Evolutionary conservation across 2,888 invertebrate species (phyloP).

Genomic region (Cosmia trapezina): DNA sequence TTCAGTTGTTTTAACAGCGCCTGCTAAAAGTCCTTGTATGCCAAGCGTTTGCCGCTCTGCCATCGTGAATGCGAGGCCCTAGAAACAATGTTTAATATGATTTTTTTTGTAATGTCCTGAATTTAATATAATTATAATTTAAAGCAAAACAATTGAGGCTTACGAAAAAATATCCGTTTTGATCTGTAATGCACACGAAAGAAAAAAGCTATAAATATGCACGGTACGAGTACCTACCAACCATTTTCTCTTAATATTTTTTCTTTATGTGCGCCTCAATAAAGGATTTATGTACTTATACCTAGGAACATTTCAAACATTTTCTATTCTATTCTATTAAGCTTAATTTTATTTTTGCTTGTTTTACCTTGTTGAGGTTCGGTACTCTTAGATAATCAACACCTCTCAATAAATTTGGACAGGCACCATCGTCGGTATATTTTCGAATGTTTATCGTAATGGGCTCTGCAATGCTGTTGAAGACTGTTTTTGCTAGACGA

Average conservation of each 20-base stretch:
- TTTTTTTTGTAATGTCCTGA: neutral
- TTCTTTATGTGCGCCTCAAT: neutral
- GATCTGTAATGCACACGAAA: neutral
- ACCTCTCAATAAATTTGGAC: constrained; percentile 94
- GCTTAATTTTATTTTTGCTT: neutral
- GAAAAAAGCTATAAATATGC: neutral
- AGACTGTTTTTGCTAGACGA: constrained; percentile 11
- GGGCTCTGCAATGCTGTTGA: neutral
- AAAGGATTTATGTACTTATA: too few species aligned
- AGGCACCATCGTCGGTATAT: constrained; percentile 76
- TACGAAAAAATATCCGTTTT: neutral
- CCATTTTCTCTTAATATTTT: neutral
- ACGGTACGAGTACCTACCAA: too few species aligned
- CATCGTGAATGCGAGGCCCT: constrained; percentile 98
- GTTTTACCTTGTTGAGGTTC: constrained; percentile 93
- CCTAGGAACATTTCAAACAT: neutral
- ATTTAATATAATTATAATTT: neutral
- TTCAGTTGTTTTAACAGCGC: constrained; percentile 95
- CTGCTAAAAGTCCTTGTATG: constrained; percentile 97
- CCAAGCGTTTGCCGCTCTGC: constrained; percentile 97
- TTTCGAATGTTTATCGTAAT: constrained; percentile 8
- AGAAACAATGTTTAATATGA: constrained; percentile 48
- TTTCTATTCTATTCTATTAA: neutral
- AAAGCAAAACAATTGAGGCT: neutral
- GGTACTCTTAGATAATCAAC: constrained; percentile 95